These are phyloP conservation scores for Scaptomyza flava DNA, from an alignment of 2,888 invertebrate species.

Conservation along the genomic window DNA sequence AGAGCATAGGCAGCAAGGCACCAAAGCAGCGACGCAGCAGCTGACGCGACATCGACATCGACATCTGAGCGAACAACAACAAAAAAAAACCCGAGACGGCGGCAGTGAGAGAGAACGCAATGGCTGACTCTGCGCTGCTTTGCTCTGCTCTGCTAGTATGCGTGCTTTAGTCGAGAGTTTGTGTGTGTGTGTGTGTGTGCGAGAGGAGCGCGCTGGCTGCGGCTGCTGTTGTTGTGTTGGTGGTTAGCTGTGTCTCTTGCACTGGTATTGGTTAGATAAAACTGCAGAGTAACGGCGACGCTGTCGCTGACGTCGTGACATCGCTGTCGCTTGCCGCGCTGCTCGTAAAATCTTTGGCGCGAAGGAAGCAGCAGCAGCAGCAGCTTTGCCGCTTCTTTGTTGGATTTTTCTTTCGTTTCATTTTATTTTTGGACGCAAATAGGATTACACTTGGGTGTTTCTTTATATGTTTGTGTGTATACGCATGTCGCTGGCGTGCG, in stretches of 20 bases:
- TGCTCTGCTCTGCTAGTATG: conserved; percentile 7
- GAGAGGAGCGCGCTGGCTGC: conserved; percentile 32
- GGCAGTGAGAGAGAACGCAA: conserved; percentile 58
- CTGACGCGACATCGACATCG: conserved; percentile 50
- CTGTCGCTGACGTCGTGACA: conserved; percentile 19
- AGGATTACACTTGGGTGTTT: conserved; percentile 63
- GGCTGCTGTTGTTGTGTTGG: conserved; percentile 49
- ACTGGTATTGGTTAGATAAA: conserved; percentile 72
- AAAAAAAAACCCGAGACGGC: conserved; percentile 7
- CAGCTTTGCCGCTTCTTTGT: conserved; percentile 67
- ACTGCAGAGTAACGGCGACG: conserved; percentile 49
- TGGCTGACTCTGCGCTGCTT: conserved; percentile 48
- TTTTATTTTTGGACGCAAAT: conserved; percentile 75
- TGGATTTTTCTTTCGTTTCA: conserved; percentile 66
- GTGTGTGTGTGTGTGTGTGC: conserved; percentile 22
- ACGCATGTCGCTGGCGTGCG: conserved; percentile 62
- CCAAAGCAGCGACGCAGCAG: conserved; percentile 51
- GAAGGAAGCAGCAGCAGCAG: conserved; percentile 65
- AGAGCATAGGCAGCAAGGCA: conserved; percentile 32
- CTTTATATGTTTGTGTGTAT: conserved; percentile 29
- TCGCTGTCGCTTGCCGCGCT: conserved; percentile 17
- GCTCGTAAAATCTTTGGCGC: conserved; percentile 56
- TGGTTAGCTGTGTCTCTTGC: conserved; percentile 48
- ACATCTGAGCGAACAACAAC: conserved; percentile 40
- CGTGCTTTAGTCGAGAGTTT: conserved; percentile 12